Evolutionary conservation across 1,140 invertebrate genomes (phyloP), one percentile per base, ranked within the genome.

Genomic region (Anastrepha obliqua): DNA sequence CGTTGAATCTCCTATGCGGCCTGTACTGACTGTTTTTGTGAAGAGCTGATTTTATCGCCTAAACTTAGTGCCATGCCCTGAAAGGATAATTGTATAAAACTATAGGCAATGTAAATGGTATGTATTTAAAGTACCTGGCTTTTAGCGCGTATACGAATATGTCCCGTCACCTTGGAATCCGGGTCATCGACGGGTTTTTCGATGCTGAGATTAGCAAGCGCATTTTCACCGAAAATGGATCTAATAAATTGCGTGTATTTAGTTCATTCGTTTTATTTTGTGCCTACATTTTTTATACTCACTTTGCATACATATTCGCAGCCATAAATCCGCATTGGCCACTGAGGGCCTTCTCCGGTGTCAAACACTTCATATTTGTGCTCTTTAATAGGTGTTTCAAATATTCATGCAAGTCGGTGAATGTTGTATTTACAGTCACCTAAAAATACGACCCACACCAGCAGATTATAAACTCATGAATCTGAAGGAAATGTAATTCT

Each of bases 261-360:
- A 87, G 11, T 51, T 87, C 29, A 29, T 29, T 8, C 6, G 20
- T 86, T n/a, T 15, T 58, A 20, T 20, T 20, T n/a, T 42, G 3
- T 0, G 7, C 39, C 17, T 20, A 6, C n/a, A 58, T 85, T 15
- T 47, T 42, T 44, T 44, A 2, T 74, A 90, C 90, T 87, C 87
- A 93, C 92, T 91, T 97, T 60, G 99, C 99, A 94, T 99, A 99
- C 95, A 99, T 96, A 93, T 99, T 99, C 59, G 99, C 99, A 60
- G 99, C 99, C 97, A 99, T 98, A 94, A 99, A 99, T 17, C 98
- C 98, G 94, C 99, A 99, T 90, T 99, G 98, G 0, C 99, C 99
- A 9, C 96, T 97, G 59, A 99, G 93, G 29, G 98, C 98, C 96
- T 98, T 98, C 93, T 98, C 98, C 0, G 98, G 98, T 8, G 99